Evolutionary conservation across 2,113 vertebrate species (phyloP), one percentile per base, ranked within the genome.

Genomic region (Fulmarus glacialis): DNA sequence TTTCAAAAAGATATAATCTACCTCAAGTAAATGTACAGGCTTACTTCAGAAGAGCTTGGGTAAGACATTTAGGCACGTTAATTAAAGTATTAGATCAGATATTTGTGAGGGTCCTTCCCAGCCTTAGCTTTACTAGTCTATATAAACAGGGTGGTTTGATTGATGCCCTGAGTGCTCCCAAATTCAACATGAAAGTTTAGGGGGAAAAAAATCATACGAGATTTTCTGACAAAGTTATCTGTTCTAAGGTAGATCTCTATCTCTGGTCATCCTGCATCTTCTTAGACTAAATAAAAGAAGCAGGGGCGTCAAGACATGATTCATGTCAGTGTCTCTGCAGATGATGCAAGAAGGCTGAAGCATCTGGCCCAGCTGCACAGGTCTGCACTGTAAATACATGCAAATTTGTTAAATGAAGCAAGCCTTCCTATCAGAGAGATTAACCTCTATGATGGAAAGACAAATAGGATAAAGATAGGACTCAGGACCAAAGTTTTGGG

Each of bases 141-240:
- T 12, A 20, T 4, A 19, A 78, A 59, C 43, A 38, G 5, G 2
- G 2, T 43, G 3, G 4, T 48, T 80, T 30, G 9, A 21, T 14
- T 42, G 22, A 64, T 8, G 23, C 40, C 12, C 4, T 56, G 34
- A 64, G 30, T 9, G 8, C 18, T 43, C 6, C 21, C 17, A 53
- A 70, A 77, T 62, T 81, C 48, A 40, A 10, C 12, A 12, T 2
- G 2, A 38, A 55, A 3, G 1, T 64, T 89, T 36, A 15, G 62
- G 30, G 6, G 4, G 4, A 2, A 10, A 67, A 47, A 63, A 20
- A 23, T 14, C 1, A 1, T 8, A 24, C 5, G 17, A 27, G 34
- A 13, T 63, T 71, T 86, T 73, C 4, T 56, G 23, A 23, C 6
- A 18, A 75, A 82, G 0, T 59, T n/a, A 9, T 9, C 6, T 43